phyloP scores from a whole-genome alignment of 2,797 vertebrate species.

The Parauchenoglanis punctatus region DNA sequence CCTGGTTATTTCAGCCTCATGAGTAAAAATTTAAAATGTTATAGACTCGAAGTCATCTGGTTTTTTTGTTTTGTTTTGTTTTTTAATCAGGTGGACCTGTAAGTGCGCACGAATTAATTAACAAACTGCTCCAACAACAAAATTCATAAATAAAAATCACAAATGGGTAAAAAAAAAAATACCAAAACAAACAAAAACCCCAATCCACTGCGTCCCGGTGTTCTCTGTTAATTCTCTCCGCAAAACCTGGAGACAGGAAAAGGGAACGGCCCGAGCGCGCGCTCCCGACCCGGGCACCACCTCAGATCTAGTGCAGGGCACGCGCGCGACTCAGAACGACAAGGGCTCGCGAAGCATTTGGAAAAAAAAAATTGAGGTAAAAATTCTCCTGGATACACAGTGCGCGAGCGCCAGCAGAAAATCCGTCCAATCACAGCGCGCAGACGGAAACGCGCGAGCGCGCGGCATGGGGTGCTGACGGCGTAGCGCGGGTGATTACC shows the following conservation, averaged over 20 bases:
- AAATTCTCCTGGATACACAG: constrained; percentile 48
- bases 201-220: background rate
- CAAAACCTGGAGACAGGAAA: background rate
- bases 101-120: background rate
- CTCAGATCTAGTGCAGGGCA: constrained; percentile 37
- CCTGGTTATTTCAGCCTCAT: background rate
- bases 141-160: background rate
- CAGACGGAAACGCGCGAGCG: background rate
- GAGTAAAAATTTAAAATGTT: background rate
- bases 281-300: constrained; percentile 43
- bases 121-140: background rate
- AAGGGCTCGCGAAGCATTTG: constrained; percentile 15
- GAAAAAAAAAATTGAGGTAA: background rate
- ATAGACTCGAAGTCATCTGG: background rate
- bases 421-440: constrained; percentile 37
- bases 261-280: constrained; percentile 33
- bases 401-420: background rate
- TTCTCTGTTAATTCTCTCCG: background rate
- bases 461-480: background rate
- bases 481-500: background rate
- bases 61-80: background rate
- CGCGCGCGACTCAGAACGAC: constrained; percentile 24
- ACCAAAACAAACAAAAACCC: background rate
- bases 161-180: background rate
- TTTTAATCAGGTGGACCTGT: background rate